These are phyloP conservation scores for Drosophila rellima DNA, from an alignment of 2,888 invertebrate species.

Conservation along the genomic window DNA sequence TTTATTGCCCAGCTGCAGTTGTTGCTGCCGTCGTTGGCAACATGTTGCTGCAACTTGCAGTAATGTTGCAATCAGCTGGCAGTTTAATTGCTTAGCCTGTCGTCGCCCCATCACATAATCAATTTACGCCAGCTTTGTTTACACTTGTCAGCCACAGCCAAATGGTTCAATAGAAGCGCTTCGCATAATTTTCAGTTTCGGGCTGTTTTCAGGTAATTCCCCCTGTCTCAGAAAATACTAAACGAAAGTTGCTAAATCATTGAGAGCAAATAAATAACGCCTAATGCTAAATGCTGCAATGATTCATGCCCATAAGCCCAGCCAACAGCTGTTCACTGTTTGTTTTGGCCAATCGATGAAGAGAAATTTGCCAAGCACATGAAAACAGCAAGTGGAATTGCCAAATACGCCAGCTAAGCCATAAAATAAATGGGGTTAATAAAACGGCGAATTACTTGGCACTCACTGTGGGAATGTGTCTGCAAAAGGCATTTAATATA, in stretches of 20 bases:
- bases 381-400: constrained; percentile 1
- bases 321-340: constrained; percentile 19
- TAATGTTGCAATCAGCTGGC: constrained; percentile 54
- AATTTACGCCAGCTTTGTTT: constrained; percentile 46
- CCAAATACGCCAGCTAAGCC: not conserved
- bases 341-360: not conserved
- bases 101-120: constrained; percentile 37
- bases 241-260: constrained; percentile 46
- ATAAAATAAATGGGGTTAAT: constrained; percentile 19
- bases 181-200: constrained; percentile 17
- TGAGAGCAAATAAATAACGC: constrained; percentile 28
- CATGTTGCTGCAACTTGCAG: constrained; percentile 59
- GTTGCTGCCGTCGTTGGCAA: constrained; percentile 45
- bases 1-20: constrained; percentile 31
- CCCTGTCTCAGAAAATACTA: constrained; percentile 19
- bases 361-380: constrained; percentile 10
- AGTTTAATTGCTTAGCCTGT: constrained; percentile 37
- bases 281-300: constrained; percentile 18
- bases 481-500: not conserved
- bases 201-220: constrained; percentile 40
- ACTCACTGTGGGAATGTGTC: not conserved
- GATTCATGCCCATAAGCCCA: constrained; percentile 45
- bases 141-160: constrained; percentile 35
- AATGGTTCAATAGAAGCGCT: constrained; percentile 39
- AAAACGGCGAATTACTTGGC: not conserved